Conservation (phyloP, 2,113 vertebrate species). For the Coregonus clupeaformis region DNA sequence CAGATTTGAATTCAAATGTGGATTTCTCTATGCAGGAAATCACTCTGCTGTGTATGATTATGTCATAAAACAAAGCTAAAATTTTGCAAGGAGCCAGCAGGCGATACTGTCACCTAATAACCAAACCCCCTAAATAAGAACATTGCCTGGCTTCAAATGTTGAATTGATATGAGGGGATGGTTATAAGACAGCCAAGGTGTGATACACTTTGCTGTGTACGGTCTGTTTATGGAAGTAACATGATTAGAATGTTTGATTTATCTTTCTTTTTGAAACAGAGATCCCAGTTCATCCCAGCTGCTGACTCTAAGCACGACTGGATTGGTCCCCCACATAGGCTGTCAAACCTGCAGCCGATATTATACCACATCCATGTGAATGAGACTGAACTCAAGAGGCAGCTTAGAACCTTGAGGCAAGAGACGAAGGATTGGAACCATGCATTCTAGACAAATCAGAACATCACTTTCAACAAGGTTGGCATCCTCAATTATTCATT, state of each 20-base stretch:
- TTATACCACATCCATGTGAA: constrained; percentile 77
- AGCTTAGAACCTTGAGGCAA: constrained; percentile 82
- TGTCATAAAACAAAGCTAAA: no score
- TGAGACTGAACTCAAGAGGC: constrained; percentile 79
- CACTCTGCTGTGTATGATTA: no score
- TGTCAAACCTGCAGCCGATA: constrained; percentile 88
- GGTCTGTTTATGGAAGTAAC: neutral
- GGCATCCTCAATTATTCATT: neutral
- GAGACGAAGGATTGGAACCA: constrained; percentile 92
- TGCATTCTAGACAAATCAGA: constrained; percentile 88
- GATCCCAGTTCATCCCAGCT: constrained; percentile 71
- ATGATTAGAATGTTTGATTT: neutral
- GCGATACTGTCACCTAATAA: neutral
- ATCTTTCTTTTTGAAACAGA: constrained; percentile 58
- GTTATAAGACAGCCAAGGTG: neutral
- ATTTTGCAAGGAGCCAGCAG: neutral
- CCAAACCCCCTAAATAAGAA: no score
- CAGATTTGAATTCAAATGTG: no score
- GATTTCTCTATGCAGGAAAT: no score
- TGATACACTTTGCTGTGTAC: neutral
- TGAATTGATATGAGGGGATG: constrained; percentile 15
- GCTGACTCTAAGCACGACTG: constrained; percentile 79
- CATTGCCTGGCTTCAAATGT: no score
- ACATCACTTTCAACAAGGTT: constrained; percentile 83
- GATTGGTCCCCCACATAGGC: constrained; percentile 89